Conservation (phyloP, 1,140 invertebrate genomes). For the Euborellia annulipes region DNA sequence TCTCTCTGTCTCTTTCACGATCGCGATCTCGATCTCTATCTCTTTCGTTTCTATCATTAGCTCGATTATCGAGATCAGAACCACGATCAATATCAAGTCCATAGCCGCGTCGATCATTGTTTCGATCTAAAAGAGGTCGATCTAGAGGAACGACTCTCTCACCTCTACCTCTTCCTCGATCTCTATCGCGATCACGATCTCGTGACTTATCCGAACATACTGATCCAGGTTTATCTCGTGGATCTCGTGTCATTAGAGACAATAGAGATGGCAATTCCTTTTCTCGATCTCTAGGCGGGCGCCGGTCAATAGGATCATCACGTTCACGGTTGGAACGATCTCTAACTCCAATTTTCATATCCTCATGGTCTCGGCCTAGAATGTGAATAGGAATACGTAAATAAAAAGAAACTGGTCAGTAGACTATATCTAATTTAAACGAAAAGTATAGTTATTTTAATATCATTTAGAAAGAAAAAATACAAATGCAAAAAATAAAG, state of each 20-base stretch:
- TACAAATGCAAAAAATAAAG: too few relatives aligned
- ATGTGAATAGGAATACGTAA: not conserved
- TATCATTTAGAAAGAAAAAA: too few relatives aligned
- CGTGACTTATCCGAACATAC: not conserved
- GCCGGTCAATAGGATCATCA: constrained; percentile 35
- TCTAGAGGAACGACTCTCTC: too few relatives aligned
- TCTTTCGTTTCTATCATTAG: too few relatives aligned
- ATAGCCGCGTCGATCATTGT: too few relatives aligned
- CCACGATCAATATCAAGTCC: too few relatives aligned
- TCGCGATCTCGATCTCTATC: constrained; percentile 1
- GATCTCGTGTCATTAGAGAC: constrained; percentile 9
- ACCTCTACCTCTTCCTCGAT: constrained; percentile 1
- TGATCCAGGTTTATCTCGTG: not conserved
- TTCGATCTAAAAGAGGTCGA: too few relatives aligned
- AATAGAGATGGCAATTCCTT: constrained; percentile 16
- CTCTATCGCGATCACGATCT: constrained; percentile 3
- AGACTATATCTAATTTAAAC: too few relatives aligned
- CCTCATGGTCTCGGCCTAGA: not conserved
- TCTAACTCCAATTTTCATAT: not conserved
- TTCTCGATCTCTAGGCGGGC: constrained; percentile 21
- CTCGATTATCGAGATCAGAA: too few relatives aligned
- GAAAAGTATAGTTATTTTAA: too few relatives aligned
- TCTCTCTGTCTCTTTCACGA: constrained; percentile 2
- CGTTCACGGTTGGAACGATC: constrained; percentile 21
- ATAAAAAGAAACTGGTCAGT: too few relatives aligned